Evolutionary conservation across 2,113 vertebrate genomes (phyloP).

Genomic region (Elachura formosa): DNA sequence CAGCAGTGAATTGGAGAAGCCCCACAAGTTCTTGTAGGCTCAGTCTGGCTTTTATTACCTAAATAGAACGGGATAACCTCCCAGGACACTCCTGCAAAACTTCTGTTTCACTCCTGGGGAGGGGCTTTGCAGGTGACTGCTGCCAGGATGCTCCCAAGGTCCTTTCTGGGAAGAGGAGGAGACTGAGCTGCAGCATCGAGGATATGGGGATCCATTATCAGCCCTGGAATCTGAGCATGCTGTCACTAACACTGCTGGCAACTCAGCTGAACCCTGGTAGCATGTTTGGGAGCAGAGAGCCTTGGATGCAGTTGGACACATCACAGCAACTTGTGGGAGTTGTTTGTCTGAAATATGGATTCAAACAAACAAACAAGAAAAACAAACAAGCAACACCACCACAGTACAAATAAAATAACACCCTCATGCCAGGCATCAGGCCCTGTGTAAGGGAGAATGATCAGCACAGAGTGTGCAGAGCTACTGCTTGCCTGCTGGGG

Average conservation of each 20-base stretch:
- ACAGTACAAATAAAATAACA: neutral
- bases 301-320: neutral
- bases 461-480: neutral
- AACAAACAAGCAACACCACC: neutral
- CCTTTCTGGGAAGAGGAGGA: neutral
- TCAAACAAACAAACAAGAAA: neutral
- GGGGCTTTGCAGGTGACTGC: neutral
- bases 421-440: neutral
- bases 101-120: neutral
- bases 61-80: neutral
- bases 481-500: accelerated
- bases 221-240: neutral
- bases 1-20: neutral
- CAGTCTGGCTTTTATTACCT: neutral
- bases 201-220: neutral
- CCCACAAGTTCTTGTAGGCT: neutral
- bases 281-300: neutral
- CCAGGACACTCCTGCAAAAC: neutral
- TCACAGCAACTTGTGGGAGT: neutral
- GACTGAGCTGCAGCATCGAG: neutral
- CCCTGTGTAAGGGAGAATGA: neutral
- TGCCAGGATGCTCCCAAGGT: neutral
- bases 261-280: neutral
- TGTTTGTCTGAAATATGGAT: constrained; percentile 6
- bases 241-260: neutral